Evolutionary conservation across 64 coral and sea anemone genomes (phyloP), one percentile per base, ranked within the genome.

Genomic region (Hydrozoanthus tunicans): DNA sequence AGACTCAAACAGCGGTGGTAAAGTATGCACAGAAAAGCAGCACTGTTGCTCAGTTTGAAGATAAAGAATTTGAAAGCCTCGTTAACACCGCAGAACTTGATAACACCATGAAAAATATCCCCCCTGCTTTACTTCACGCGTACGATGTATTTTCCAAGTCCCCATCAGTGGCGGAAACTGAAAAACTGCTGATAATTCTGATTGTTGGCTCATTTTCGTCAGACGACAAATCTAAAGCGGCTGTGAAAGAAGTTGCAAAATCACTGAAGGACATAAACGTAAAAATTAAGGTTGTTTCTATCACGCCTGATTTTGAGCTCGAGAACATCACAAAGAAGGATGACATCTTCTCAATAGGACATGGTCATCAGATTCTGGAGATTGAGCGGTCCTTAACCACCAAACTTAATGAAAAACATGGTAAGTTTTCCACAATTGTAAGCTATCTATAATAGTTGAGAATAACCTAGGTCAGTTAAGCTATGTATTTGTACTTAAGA

Each of bases 341-440:
- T 51, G 43, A 83, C 10, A 66, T 67, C 7, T 83, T 83, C n/a
- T 83, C 63, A 7, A 53, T 65, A 17, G 81, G 51, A 6, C 81
- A 68, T 14, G 14, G 32, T 3, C 43, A 83, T 14, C 81, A 67
- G 9, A 83, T 83, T n/a, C 15, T 83, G 14, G 63, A 83, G 3
- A 67, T 83, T 66, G 81, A 83, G 54, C 53, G 10, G 6, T 66
- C 62, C 13, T 64, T 83, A 6, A 12, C 81, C 4, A n/a, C 32
- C 4, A 83, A 83, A 53, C 62, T 83, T 6, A 83, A 52, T 52
- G 61, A 83, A 67, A 43, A 83, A 83, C 81, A 63, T 20, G 81
- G 81, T 83, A 83, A 2, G 62, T 64, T 53, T 1, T 3, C 6
- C 3, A 43, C 32, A 43, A 43, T 43, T 0, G 32, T 43, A 43